Conservation (phyloP, 2,113 vertebrate species). For the Macquaria ambigua region DNA sequence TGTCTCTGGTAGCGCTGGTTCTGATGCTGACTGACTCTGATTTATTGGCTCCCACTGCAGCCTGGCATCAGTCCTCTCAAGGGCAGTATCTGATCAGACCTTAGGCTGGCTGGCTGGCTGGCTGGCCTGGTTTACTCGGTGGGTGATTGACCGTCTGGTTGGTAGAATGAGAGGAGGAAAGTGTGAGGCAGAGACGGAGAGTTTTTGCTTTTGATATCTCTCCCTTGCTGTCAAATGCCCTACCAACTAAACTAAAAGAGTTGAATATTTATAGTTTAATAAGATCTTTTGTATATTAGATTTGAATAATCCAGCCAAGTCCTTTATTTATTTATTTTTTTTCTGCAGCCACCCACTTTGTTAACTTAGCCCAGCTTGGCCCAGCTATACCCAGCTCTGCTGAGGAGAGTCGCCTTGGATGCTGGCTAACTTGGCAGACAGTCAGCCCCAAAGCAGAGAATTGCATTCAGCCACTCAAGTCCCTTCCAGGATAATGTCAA, state of each 20-base stretch:
- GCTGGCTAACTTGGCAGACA: slow-evolving; percentile 63
- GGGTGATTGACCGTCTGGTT: slow-evolving; percentile 46
- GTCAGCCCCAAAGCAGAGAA: slow-evolving; percentile 61
- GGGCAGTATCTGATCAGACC: slow-evolving; percentile 67
- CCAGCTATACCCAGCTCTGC: slow-evolving; percentile 27
- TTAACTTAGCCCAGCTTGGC: slow-evolving; percentile 45
- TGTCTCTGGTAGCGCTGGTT: slow-evolving; percentile 61
- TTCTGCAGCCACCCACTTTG: slow-evolving; percentile 26
- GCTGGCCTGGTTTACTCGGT: slow-evolving; percentile 20
- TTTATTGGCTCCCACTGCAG: slow-evolving; percentile 74
- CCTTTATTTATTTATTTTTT: neutral
- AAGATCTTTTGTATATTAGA: slow-evolving; percentile 32
- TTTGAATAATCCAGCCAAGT: slow-evolving; percentile 17
- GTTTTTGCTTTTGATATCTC: slow-evolving; percentile 10
- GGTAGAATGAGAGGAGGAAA: slow-evolving; percentile 27
- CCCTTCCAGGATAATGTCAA: slow-evolving; percentile 67
- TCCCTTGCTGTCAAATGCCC: neutral
- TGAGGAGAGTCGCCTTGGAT: slow-evolving; percentile 60
- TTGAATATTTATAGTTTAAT: slow-evolving; percentile 42
- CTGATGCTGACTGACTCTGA: slow-evolving; percentile 76
- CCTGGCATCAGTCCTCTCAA: slow-evolving; percentile 67
- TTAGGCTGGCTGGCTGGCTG: slow-evolving; percentile 23
- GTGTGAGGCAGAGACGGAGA: slow-evolving; percentile 11
- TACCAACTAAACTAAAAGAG: neutral
- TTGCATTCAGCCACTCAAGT: slow-evolving; percentile 56